Evolutionary conservation across 2,888 invertebrate species (phyloP), one percentile per base, ranked within the genome.

Genomic region (Xestoiulus laeticollis): DNA sequence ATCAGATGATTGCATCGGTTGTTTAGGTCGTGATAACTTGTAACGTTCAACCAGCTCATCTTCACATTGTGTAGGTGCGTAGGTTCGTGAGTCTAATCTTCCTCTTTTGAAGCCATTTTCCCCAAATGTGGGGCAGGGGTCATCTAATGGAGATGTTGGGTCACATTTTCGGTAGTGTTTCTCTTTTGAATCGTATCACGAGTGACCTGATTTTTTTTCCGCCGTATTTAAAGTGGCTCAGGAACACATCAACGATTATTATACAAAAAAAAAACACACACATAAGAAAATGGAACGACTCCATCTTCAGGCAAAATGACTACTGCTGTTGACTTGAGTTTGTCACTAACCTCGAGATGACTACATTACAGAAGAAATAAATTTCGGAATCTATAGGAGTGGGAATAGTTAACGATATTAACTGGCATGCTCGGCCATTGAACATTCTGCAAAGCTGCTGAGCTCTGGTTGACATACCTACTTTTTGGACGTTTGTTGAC

Each of bases 161-260:
- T 68, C 68, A 68, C 68, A 68, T 68, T 68, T 68, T 68, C 68
- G 68, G 68, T 68, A 68, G 68, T 68, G 68, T 68, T 68, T 68
- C 19, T 22, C 26, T 68, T 22, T 68, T 68, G 68, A 68, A 68
- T 68, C 68, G 68, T 26, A 68, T 26, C 68, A 68, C 68, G 68
- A 68, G n/a, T 68, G 68, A 68, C 68, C 68, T 26, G 68, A 26
- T 68, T 68, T 68, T 68, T n/a, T 26, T 26, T 22, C 22, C 22
- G 5, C 6, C 6, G 26, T 6, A 68, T 68, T n/a, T 26, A 68
- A 68, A 68, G 68, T 68, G 26, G 68, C 68, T 12, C 68, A 68
- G 68, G 68, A 68, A 26, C 26, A n/a, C 14, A 8, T n/a, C n/a
- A n/a, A n/a, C n/a, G n/a, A n/a, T 10, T 26, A 10, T 68, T 68